Evolutionary conservation across 2,888 invertebrate species (phyloP), one percentile per base, ranked within the genome.

Genomic region (Copidosoma aretas): DNA sequence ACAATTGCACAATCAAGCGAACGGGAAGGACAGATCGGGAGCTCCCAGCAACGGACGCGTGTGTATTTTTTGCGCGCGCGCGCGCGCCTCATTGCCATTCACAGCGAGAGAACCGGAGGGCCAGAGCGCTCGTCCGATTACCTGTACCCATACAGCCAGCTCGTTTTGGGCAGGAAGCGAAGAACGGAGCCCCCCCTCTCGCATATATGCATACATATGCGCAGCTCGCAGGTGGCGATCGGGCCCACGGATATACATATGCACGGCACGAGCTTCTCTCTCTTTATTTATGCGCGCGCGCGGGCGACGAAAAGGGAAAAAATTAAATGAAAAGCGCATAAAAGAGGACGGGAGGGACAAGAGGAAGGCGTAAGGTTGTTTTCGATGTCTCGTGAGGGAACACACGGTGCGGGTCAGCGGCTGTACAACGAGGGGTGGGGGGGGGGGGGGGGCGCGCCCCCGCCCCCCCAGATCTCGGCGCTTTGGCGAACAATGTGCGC

Each of bases 121-220:
- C 41, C 10, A 14, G 41, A 70, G 74, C 76, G 76, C 76, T 75
- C 74, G 75, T 74, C 77, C 77, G 75, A 78, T 77, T 74, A 3
- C 32, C 32, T 5, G 32, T 8, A 3, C 32, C 3, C 32, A 32
- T 32, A 76, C 72, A 65, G 61, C 71, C 68, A 71, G 71, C 32
- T 32, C 73, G 74, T 73, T 77, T 73, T 66, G 67, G 73, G 71
- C 75, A 78, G 78, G 77, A 79, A 79, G 75, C 74, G 77, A 69
- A 39, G 59, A 71, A 73, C 75, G 76, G 74, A 66, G 67, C 73
- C 32, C 8, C 32, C 32, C 8, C 32, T 32, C 8, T 3, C 32
- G 8, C 8, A 32, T 32, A 32, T 8, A 71, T 64, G 64, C 67
- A 72, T 73, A 70, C 67, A 51, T 67, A 67, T 60, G 60, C 61